phyloP scores from a whole-genome alignment of 2,113 vertebrate genomes.

The Sterna hirundo region DNA sequence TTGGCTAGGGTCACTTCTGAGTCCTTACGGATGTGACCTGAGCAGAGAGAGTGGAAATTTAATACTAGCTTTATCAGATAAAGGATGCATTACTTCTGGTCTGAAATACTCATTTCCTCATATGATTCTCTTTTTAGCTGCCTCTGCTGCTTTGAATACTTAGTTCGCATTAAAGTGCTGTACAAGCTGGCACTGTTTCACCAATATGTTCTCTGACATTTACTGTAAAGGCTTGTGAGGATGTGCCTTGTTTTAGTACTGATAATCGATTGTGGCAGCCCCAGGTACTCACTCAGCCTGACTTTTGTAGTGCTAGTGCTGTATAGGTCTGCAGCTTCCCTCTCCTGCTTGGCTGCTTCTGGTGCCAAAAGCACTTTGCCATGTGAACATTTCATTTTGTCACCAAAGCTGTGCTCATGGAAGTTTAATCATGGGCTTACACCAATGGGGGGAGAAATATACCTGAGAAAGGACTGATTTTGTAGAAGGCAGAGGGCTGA shows the following conservation, averaged over 20 bases:
- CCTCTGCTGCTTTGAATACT: not conserved
- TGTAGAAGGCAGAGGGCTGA: not conserved
- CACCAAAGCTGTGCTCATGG: not conserved
- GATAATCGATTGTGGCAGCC: not conserved
- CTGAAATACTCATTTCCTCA: not conserved
- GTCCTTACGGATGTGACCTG: not conserved
- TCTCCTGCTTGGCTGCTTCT: not conserved
- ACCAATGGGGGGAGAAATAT: accelerated
- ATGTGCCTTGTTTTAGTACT: not conserved
- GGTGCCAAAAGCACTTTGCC: not conserved
- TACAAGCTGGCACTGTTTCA: not conserved
- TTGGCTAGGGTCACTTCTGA: not conserved
- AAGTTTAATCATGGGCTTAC: not conserved
- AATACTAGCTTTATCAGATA: not conserved
- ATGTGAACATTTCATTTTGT: not conserved
- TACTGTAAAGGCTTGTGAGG: not conserved
- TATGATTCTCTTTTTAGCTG: not conserved
- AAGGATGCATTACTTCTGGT: not conserved
- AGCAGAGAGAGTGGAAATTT: not conserved
- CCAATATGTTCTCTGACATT: not conserved
- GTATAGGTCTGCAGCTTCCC: not conserved
- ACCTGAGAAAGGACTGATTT: not conserved
- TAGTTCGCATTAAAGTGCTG: accelerated
- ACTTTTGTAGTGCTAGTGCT: not conserved
- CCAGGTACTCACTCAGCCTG: not conserved